Evolutionary conservation across 2,113 vertebrate genomes (phyloP), one percentile per base, ranked within the genome.

Genomic region (Piprites chloris): DNA sequence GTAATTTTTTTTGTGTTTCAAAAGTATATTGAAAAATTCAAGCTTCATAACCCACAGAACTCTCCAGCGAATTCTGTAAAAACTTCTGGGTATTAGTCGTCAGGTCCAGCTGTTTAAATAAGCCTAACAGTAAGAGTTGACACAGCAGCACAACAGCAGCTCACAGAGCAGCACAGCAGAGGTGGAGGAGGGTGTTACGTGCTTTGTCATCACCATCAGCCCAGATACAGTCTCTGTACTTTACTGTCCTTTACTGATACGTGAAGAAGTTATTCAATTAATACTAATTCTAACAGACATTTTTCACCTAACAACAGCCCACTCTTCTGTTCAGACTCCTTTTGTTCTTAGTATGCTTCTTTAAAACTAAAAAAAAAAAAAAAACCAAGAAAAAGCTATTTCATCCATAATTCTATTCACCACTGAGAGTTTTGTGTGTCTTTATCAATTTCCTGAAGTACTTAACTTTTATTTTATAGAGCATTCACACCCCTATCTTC

Each of bases 21-120:
- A 82, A 81, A 88, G n/a, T 46, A 32, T 49, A 90, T 33, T 72
- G 67, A 95, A 94, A 91, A 91, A 67, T 63, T 87, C 85, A 87
- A 83, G 46, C 53, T 62, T 86, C 67, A 77, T 46, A 91, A 88
- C 28, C 14, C 75, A 76, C 49, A 66, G 23, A 95, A 76, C 7
- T 53, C 63, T 66, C 58, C 63, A 74, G 63, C 28, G 44, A 94
- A 72, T 62, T 69, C 41, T 58, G 82, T 46, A 52, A 90, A 75
- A 94, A 80, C 32, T 47, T 88, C 22, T 69, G 33, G 15, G 23
- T 62, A 73, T 42, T 30, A 53, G 49, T 53, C 14, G 6, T 76
- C 58, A 80, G 49, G 72, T 50, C 67, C 22, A 62, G 42, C 46
- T 73, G 53, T 80, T 90, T 87, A 82, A 91, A 59, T 32, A 73